Evolutionary conservation across 1,140 invertebrate species (phyloP).

Genomic region (Latrodectus geometricus): DNA sequence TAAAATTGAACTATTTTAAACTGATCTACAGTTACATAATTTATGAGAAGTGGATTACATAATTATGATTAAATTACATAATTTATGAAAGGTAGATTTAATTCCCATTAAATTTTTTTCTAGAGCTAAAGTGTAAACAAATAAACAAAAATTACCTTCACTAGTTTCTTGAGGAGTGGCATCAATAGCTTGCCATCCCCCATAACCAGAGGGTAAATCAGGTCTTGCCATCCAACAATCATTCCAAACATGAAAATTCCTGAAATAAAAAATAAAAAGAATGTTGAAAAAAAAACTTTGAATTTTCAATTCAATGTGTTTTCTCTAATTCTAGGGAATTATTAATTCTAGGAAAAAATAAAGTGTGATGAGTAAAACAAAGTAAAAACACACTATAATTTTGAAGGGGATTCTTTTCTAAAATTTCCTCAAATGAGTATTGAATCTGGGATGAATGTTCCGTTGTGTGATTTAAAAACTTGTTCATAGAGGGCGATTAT

Average conservation of each 20-base stretch:
- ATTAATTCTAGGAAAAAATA: neutral
- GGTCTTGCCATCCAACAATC: conserved; percentile 92
- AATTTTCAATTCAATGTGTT: neutral
- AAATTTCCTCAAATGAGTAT: no score
- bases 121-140: no score
- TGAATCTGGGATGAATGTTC: no score
- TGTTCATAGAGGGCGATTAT: no score
- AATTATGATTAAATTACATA: no score
- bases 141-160: conserved; percentile 66
- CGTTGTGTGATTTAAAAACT: no score
- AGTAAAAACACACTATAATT: no score
- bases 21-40: no score
- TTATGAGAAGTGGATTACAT: no score
- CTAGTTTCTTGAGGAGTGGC: conserved; percentile 90
- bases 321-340: neutral
- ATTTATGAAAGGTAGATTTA: no score
- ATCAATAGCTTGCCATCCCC: conserved; percentile 94
- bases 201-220: conserved; percentile 78
- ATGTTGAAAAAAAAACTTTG: neutral
- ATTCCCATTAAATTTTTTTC: neutral
- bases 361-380: neutral
- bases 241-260: conserved; percentile 97
- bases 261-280: conserved; percentile 6
- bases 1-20: no score
- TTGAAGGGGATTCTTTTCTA: no score